Evolutionary conservation across 2,113 vertebrate genomes (phyloP).

Genomic region (Mirounga angustirostris): DNA sequence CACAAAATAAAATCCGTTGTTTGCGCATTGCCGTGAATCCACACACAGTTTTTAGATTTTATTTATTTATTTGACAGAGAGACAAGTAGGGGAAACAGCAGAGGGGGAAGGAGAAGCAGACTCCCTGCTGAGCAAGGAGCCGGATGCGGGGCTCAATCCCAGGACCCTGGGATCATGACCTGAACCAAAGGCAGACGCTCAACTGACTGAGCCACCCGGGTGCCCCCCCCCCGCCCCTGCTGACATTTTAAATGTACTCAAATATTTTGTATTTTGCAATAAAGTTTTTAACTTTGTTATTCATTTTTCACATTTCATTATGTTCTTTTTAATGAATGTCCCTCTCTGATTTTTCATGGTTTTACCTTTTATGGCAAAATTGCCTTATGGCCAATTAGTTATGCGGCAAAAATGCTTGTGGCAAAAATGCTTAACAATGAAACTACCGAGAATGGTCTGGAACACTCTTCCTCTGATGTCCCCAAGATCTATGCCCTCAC

Average conservation of each 20-base stretch:
- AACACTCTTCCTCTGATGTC: neutral
- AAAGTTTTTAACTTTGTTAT: neutral
- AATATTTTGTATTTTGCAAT: neutral
- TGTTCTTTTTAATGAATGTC: neutral
- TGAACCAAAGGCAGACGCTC: too few relatives aligned
- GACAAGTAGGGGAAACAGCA: too few relatives aligned
- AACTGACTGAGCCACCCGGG: too few relatives aligned
- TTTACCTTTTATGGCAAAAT: neutral
- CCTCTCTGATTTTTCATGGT: neutral
- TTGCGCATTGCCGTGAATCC: neutral
- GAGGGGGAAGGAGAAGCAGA: too few relatives aligned
- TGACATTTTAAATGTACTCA: neutral
- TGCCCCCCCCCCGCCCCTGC: too few relatives aligned
- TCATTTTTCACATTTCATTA: neutral
- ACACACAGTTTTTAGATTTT: too few relatives aligned
- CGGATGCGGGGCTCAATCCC: too few relatives aligned
- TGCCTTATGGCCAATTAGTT: neutral
- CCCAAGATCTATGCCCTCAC: neutral
- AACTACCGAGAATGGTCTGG: neutral
- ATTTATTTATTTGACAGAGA: too few relatives aligned
- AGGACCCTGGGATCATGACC: too few relatives aligned
- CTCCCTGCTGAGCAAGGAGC: too few relatives aligned
- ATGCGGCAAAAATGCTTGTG: neutral
- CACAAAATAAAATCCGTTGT: neutral
- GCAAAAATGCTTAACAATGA: neutral